These are phyloP conservation scores for Bombus waltoni DNA, from an alignment of 1,140 invertebrate genomes.

Conservation along the genomic window DNA sequence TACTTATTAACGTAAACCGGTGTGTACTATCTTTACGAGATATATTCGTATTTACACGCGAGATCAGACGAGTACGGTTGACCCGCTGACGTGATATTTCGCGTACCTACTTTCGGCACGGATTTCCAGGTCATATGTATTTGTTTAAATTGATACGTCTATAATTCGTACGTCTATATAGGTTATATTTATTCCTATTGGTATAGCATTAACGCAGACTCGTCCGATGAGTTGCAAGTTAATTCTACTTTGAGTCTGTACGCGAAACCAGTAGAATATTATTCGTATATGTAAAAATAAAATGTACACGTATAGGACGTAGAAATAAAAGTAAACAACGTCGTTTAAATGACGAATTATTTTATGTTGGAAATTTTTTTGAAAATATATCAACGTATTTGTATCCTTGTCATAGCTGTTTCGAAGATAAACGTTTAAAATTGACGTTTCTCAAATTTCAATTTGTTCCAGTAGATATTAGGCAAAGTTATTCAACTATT, in stretches of 20 bases:
- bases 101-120: background rate
- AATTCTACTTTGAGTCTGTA: background rate
- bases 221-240: background rate
- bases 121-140: background rate
- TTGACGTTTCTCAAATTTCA: background rate
- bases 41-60: background rate
- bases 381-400: background rate
- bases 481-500: background rate
- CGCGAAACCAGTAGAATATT: background rate
- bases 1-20: constrained; percentile 6
- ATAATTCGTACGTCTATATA: background rate
- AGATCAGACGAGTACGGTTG: background rate
- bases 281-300: background rate
- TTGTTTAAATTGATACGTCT: too few species aligned
- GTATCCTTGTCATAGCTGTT: background rate
- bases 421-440: background rate
- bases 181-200: background rate
- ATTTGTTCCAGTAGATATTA: background rate
- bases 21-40: too few species aligned
- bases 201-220: background rate
- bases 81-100: background rate
- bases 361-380: background rate
- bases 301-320: too few species aligned
- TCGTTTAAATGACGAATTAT: background rate
- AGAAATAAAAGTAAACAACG: background rate